Evolutionary conservation across 92 coral and sea anemone genomes (phyloP).

Genomic region (Nematostella vectensis): DNA sequence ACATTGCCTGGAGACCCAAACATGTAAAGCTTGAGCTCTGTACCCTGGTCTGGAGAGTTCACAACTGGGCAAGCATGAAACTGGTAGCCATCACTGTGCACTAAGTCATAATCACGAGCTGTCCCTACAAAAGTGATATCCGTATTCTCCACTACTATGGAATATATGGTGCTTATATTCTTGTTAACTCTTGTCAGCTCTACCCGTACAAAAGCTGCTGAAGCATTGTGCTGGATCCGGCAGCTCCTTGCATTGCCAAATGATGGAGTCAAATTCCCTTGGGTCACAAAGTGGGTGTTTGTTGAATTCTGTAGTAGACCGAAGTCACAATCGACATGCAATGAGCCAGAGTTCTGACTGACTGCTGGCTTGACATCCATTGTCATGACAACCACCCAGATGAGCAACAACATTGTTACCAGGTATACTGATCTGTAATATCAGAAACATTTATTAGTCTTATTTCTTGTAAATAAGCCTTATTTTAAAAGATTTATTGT

Average conservation of each 20-base stretch:
- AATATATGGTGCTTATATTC: conserved; percentile 37
- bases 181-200: conserved; percentile 19
- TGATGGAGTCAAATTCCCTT: conserved; percentile 32
- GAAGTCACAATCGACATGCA: conserved; percentile 59
- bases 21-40: conserved; percentile 29
- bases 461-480: too few relatives aligned
- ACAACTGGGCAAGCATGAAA: conserved; percentile 68
- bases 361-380: not conserved
- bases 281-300: conserved; percentile 17
- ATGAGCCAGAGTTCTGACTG: not conserved
- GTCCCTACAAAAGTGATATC: conserved; percentile 53
- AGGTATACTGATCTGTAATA: not conserved
- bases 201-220: conserved; percentile 51
- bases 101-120: conserved; percentile 33
- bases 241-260: conserved; percentile 58
- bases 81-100: conserved; percentile 23
- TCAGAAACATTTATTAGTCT: too few relatives aligned
- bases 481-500: too few relatives aligned
- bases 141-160: conserved; percentile 44
- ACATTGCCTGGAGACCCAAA: conserved; percentile 55
- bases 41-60: not conserved
- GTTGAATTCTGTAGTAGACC: conserved; percentile 21
- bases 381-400: conserved; percentile 2
- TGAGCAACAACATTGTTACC: not conserved
- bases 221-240: conserved; percentile 12